These are phyloP conservation scores for Andrena bicolor DNA, from an alignment of 2,888 invertebrate genomes.

Conservation along the genomic window DNA sequence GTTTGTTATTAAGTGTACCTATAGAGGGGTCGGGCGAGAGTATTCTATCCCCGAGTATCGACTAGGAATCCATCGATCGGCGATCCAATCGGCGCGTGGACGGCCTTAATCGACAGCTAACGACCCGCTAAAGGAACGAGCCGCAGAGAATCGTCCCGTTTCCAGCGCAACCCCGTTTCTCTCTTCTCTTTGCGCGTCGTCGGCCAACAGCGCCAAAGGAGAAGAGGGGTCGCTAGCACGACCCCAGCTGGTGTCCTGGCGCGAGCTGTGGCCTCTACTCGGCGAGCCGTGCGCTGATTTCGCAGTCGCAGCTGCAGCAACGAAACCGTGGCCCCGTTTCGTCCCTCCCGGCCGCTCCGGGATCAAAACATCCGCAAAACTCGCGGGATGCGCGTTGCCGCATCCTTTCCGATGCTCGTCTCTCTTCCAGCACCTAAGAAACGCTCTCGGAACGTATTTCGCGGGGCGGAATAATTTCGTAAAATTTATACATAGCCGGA, in stretches of 20 bases:
- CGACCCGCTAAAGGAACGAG: constrained; percentile 74
- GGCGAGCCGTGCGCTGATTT: constrained; percentile 55
- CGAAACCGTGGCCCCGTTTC: constrained; percentile 41
- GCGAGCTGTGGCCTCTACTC: constrained; percentile 51
- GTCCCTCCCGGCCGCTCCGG: neutral
- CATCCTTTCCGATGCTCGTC: neutral
- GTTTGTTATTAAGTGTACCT: no score
- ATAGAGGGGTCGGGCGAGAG: no score
- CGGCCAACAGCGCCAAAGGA: constrained; percentile 40
- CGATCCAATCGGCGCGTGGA: constrained; percentile 10
- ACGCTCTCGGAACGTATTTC: neutral
- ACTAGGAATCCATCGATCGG: neutral
- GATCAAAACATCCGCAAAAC: constrained; percentile 30
- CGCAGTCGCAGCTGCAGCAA: constrained; percentile 54
- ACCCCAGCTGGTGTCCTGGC: constrained; percentile 44
- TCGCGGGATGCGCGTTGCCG: constrained; percentile 15
- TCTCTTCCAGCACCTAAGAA: neutral
- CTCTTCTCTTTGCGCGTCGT: constrained; percentile 23
- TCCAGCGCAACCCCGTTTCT: constrained; percentile 34
- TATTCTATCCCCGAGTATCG: no score
- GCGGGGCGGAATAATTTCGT: neutral
- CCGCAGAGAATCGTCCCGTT: constrained; percentile 41
- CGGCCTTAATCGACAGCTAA: constrained; percentile 61
- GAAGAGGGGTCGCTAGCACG: constrained; percentile 46
- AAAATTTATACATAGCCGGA: neutral